These are phyloP conservation scores for Clostera curtula DNA, from an alignment of 2,888 invertebrate genomes.

Conservation along the genomic window DNA sequence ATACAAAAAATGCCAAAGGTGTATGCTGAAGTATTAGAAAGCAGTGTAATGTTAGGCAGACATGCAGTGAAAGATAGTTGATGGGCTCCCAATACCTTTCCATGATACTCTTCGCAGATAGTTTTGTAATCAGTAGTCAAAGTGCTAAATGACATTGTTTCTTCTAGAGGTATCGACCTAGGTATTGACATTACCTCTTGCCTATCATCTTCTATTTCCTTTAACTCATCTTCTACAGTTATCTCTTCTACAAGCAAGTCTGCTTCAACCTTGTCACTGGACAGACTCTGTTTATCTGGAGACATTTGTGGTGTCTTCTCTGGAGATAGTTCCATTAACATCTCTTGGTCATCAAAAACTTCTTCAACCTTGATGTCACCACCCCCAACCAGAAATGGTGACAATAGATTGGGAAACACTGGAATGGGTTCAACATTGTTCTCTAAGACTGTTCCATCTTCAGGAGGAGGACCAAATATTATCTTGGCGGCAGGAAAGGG, in stretches of 20 bases:
- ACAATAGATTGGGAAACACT: conserved; percentile 50
- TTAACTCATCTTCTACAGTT: conserved; percentile 42
- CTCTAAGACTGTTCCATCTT: conserved; percentile 46
- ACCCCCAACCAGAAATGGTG: conserved; percentile 54
- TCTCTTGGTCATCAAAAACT: conserved; percentile 30
- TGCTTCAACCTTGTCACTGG: conserved; percentile 48
- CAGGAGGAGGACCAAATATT: conserved; percentile 62
- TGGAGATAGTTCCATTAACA: conserved; percentile 23
- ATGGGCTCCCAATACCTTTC: conserved; percentile 72
- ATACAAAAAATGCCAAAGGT: conserved; percentile 35
- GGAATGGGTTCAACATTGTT: conserved; percentile 41
- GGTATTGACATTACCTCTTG: conserved; percentile 40
- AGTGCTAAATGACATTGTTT: conserved; percentile 68
- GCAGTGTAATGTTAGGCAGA: conserved; percentile 14
- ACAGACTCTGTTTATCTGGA: conserved; percentile 32
- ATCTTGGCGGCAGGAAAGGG: conserved; percentile 51
- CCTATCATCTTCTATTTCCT: conserved; percentile 32
- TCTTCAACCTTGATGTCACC: conserved; percentile 46
- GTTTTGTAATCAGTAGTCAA: conserved; percentile 83
- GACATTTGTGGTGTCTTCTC: conserved; percentile 30
- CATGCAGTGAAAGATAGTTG: conserved; percentile 28
- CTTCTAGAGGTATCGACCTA: conserved; percentile 52
- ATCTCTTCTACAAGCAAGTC: conserved; percentile 60
- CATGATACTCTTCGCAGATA: conserved; percentile 80
- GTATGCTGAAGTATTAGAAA: conserved; percentile 30